phyloP scores from a whole-genome alignment of 2,113 vertebrate genomes.

The Lipophrys pholis region DNA sequence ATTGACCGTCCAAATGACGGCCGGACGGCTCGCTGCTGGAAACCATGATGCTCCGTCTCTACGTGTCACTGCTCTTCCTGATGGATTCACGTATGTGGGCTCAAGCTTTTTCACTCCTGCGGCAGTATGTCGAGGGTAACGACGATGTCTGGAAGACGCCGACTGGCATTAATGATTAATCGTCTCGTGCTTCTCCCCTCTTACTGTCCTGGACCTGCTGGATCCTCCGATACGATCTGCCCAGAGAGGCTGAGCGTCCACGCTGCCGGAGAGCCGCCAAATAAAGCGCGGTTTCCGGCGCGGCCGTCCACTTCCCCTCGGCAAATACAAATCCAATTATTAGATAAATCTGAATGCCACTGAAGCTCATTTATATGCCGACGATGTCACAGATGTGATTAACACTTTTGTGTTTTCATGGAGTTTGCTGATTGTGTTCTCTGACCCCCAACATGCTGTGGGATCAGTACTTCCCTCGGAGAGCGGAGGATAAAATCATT shows the following conservation, averaged over 20 bases:
- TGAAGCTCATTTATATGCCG: slow-evolving; percentile 49
- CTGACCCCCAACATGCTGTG: slow-evolving; percentile 44
- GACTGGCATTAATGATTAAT: slow-evolving; percentile 80
- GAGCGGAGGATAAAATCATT: slow-evolving; percentile 48
- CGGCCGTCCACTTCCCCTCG: slow-evolving; percentile 38
- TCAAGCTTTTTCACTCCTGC: slow-evolving; percentile 63
- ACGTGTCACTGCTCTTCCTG: slow-evolving; percentile 56
- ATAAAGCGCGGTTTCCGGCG: slow-evolving; percentile 5
- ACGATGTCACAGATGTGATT: slow-evolving; percentile 54
- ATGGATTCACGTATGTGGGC: slow-evolving; percentile 59
- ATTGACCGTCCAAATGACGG: no score
- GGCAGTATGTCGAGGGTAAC: slow-evolving; percentile 57
- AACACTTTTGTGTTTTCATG: slow-evolving; percentile 51
- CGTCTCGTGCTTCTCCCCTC: slow-evolving; percentile 52
- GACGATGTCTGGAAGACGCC: slow-evolving; percentile 74
- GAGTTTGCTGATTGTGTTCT: slow-evolving; percentile 54
- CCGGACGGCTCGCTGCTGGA: no score
- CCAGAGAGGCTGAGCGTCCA: slow-evolving; percentile 45
- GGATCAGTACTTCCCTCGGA: slow-evolving; percentile 46
- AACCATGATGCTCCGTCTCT: no score
- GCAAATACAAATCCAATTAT: slow-evolving; percentile 77
- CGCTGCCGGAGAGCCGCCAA: slow-evolving; percentile 26
- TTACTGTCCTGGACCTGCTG: slow-evolving; percentile 42
- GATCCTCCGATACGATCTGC: slow-evolving; percentile 62
- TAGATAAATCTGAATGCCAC: slow-evolving; percentile 61